Percentiles rank a stretch among this genome's conserved stretches.
Evolutionary conservation across 2,797 vertebrate genomes (phyloP).

Genomic region (Craterocephalus amniculus): DNA sequence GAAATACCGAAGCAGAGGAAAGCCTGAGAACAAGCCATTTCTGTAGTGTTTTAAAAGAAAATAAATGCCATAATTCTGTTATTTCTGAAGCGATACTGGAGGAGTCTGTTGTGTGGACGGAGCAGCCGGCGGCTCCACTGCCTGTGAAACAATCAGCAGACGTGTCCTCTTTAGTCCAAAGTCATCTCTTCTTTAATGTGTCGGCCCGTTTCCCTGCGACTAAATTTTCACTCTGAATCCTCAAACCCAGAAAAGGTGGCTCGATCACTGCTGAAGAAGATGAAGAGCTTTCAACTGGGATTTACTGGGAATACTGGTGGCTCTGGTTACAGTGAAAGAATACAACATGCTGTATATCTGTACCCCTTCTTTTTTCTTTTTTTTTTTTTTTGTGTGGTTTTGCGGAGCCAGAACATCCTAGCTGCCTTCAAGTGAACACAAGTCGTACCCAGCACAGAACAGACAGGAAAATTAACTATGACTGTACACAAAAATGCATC

Average conservation of each 20-base stretch:
- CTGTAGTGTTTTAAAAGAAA: slow-evolving; percentile 48
- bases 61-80: slow-evolving; percentile 27
- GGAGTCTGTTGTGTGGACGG: slow-evolving; percentile 23
- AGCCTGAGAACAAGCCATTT: slow-evolving; percentile 4
- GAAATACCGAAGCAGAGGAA: slow-evolving; percentile 57
- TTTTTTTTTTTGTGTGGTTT: slow-evolving; percentile 23
- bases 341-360: not conserved
- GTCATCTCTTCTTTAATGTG: slow-evolving; percentile 3
- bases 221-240: not conserved
- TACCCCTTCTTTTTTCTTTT: slow-evolving; percentile 7
- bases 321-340: slow-evolving; percentile 5
- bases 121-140: slow-evolving; percentile 9
- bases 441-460: slow-evolving; percentile 27
- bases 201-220: slow-evolving; percentile 2
- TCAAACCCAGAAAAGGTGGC: slow-evolving; percentile 1
- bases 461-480: slow-evolving; percentile 27
- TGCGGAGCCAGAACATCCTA: slow-evolving; percentile 27
- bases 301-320: not conserved
- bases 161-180: slow-evolving; percentile 25
- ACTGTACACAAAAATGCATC: slow-evolving; percentile 42
- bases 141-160: slow-evolving; percentile 14
- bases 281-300: slow-evolving; percentile 11
- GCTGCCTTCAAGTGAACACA: slow-evolving; percentile 57
- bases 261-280: slow-evolving; percentile 7
- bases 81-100: slow-evolving; percentile 21